Percentiles rank a stretch among this genome's conserved stretches.
phyloP scores from a whole-genome alignment of 2,797 vertebrate genomes.

The Xenentodon cancila region DNA sequence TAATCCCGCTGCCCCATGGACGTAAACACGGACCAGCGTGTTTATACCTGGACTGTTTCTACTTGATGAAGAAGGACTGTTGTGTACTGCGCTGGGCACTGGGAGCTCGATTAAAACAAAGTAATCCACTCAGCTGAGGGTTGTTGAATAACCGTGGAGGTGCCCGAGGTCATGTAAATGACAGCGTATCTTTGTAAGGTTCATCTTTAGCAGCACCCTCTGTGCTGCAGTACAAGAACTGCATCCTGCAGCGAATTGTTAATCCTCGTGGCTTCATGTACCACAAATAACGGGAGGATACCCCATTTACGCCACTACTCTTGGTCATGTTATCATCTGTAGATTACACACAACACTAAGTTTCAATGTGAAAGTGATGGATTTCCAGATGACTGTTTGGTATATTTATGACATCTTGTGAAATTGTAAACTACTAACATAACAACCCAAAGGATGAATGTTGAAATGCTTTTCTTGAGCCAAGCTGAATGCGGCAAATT shows the following conservation, averaged over 20 bases:
- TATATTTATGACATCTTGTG: conserved; percentile 18
- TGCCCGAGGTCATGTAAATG: conserved; percentile 62
- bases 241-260: background rate
- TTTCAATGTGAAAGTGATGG: too few species aligned
- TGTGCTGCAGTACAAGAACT: conserved; percentile 1
- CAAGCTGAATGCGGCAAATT: conserved; percentile 20
- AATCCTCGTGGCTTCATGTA: conserved; percentile 13
- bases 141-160: conserved; percentile 43
- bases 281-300: background rate
- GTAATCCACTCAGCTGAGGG: conserved; percentile 69
- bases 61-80: conserved; percentile 39
- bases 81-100: conserved; percentile 51
- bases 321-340: too few species aligned
- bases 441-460: background rate
- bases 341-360: too few species aligned
- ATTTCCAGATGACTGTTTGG: background rate
- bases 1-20: conserved; percentile 70
- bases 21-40: conserved; percentile 63
- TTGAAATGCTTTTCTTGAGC: conserved; percentile 15
- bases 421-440: conserved; percentile 25
- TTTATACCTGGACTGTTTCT: conserved; percentile 60
- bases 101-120: conserved; percentile 76
- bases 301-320: too few species aligned
- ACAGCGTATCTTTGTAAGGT: conserved; percentile 48
- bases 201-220: conserved; percentile 32